A percentile compares a stretch with the other conserved stretches of the same genome.
These are phyloP conservation scores for Podilymbus podiceps DNA, from an alignment of 2,113 vertebrate species.

Conservation along the genomic window DNA sequence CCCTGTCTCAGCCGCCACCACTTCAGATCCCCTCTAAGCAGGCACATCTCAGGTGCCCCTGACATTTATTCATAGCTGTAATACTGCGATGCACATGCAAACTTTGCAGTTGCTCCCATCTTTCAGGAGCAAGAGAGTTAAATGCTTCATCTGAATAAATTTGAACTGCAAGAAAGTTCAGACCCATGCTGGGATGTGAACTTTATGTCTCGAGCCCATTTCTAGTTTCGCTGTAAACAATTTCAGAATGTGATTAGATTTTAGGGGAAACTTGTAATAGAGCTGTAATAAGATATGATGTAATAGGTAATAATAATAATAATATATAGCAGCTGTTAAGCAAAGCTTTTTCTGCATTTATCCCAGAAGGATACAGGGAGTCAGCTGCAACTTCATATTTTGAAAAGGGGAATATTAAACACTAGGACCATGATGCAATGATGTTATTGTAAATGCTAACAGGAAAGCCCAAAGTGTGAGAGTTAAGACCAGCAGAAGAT, in stretches of 20 bases:
- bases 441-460: slow-evolving; percentile 16
- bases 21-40: neutral
- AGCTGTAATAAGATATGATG: slow-evolving; percentile 70
- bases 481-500: slow-evolving; percentile 57
- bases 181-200: slow-evolving; percentile 57
- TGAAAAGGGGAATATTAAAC: slow-evolving; percentile 64
- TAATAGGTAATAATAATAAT: slow-evolving; percentile 69
- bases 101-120: neutral
- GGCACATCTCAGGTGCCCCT: neutral
- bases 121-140: slow-evolving; percentile 49
- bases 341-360: slow-evolving; percentile 44
- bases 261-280: slow-evolving; percentile 64
- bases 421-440: slow-evolving; percentile 26
- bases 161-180: slow-evolving; percentile 47
- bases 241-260: slow-evolving; percentile 69
- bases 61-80: rapidly evolving
- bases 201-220: slow-evolving; percentile 19
- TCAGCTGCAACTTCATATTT: slow-evolving; percentile 67
- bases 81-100: neutral
- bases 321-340: slow-evolving; percentile 71
- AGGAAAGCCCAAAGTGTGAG: slow-evolving; percentile 50
- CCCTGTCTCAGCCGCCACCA: neutral
- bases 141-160: neutral
- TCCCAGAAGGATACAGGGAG: slow-evolving; percentile 64
- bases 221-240: slow-evolving; percentile 56